A percentile compares a stretch with the other conserved stretches of the same genome.
These are phyloP conservation scores for Lordiphosa fenestrarum DNA, from an alignment of 2,888 invertebrate species.

Conservation along the genomic window DNA sequence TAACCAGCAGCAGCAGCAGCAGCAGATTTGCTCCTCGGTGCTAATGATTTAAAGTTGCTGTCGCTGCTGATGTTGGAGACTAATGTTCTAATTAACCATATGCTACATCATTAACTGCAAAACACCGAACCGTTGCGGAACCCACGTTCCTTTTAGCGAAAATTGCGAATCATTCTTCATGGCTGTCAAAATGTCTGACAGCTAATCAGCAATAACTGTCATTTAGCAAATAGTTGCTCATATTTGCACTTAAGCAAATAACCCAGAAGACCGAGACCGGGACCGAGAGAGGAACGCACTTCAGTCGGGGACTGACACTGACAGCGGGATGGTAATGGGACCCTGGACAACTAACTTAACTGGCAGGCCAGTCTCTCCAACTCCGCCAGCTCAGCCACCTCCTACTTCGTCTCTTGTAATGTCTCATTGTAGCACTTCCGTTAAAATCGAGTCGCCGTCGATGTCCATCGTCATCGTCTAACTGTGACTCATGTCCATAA, in stretches of 20 bases:
- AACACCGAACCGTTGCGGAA: slow-evolving; percentile 16
- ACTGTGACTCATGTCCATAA: slow-evolving; percentile 76
- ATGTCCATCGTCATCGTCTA: slow-evolving; percentile 46
- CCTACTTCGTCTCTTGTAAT: slow-evolving; percentile 35
- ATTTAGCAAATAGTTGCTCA: slow-evolving; percentile 76
- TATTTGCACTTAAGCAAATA: slow-evolving; percentile 77
- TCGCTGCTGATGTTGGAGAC: slow-evolving; percentile 36
- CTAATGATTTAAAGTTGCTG: slow-evolving; percentile 62
- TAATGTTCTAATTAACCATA: slow-evolving; percentile 73
- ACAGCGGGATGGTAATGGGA: slow-evolving; percentile 52
- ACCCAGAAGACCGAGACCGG: slow-evolving; percentile 29
- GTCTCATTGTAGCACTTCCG: slow-evolving; percentile 71
- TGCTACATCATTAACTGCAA: slow-evolving; percentile 69
- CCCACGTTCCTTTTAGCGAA: slow-evolving; percentile 42
- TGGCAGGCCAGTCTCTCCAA: slow-evolving; percentile 24
- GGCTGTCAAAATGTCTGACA: slow-evolving; percentile 75
- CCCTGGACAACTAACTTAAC: slow-evolving; percentile 41
- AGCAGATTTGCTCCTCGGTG: slow-evolving; percentile 12
- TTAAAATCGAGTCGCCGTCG: slow-evolving; percentile 57
- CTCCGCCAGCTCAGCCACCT: not conserved
- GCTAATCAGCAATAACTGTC: slow-evolving; percentile 77
- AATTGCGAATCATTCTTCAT: slow-evolving; percentile 70
- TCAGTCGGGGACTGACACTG: slow-evolving; percentile 52
- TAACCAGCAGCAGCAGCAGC: slow-evolving; percentile 31
- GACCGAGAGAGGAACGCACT: slow-evolving; percentile 3